These are phyloP conservation scores for Leptatherina wallacei DNA, from an alignment of 2,797 vertebrate genomes.

Conservation along the genomic window DNA sequence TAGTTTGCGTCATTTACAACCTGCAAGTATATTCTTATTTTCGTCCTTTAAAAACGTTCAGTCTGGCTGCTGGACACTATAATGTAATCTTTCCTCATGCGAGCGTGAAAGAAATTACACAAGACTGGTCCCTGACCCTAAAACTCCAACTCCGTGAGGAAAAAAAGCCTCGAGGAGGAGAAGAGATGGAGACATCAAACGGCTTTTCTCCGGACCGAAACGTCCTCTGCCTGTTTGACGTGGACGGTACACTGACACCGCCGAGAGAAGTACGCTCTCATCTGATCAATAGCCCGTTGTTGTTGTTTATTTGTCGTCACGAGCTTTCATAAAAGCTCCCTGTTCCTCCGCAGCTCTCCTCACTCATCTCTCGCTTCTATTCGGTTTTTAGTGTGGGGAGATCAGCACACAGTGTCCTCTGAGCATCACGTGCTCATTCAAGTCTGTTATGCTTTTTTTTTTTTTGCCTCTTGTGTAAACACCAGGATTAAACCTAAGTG, in stretches of 20 bases:
- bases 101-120: background rate
- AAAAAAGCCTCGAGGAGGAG: background rate
- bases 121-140: background rate
- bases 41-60: background rate
- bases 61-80: background rate
- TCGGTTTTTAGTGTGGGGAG: background rate
- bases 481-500: background rate
- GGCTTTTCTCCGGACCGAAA: conserved; percentile 61
- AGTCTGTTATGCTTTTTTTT: background rate
- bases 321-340: background rate
- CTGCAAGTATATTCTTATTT: background rate
- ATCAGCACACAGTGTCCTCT: conserved; percentile 28
- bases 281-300: background rate
- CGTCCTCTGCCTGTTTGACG: conserved; percentile 93
- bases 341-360: background rate
- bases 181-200: conserved; percentile 66
- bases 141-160: background rate
- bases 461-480: background rate
- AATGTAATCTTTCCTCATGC: background rate
- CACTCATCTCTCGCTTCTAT: background rate
- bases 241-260: conserved; percentile 93
- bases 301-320: background rate
- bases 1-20: background rate
- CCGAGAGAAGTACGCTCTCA: conserved; percentile 88
- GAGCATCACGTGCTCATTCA: conserved; percentile 8